These are phyloP conservation scores for Gouania willdenowi DNA, from an alignment of 2,797 vertebrate species.

Conservation along the genomic window DNA sequence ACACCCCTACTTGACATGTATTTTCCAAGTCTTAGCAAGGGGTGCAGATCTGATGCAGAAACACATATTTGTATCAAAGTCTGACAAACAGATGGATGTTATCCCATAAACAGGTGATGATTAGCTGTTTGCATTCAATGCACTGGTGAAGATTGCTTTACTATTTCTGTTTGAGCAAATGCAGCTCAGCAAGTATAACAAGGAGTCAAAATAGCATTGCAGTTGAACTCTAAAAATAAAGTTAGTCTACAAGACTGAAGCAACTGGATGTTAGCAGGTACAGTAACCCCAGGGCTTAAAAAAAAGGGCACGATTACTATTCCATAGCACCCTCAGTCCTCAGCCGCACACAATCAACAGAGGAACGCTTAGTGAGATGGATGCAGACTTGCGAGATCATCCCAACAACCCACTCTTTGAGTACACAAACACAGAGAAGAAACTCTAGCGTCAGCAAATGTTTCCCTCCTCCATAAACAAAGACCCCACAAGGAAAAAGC, in stretches of 20 bases:
- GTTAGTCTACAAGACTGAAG: slow-evolving; percentile 28
- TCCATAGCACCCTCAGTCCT: slow-evolving; percentile 28
- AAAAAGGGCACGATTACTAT: slow-evolving; percentile 54
- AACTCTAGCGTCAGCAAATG: slow-evolving; percentile 52
- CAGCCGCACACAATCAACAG: slow-evolving; percentile 35
- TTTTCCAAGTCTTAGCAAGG: too few species aligned
- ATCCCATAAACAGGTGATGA: slow-evolving; percentile 33
- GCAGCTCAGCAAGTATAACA: too few species aligned
- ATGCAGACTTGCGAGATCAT: slow-evolving; percentile 50
- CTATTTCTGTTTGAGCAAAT: too few species aligned
- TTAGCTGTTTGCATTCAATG: slow-evolving; percentile 25
- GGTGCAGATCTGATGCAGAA: too few species aligned
- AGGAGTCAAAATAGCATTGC: too few species aligned
- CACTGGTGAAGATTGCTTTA: too few species aligned
- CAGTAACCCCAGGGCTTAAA: slow-evolving; percentile 54
- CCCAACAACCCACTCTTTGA: slow-evolving; percentile 49
- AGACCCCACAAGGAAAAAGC: slow-evolving; percentile 37
- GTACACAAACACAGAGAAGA: slow-evolving; percentile 30
- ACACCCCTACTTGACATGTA: too few species aligned
- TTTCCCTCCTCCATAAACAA: slow-evolving; percentile 32
- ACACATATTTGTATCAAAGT: slow-evolving; percentile 15
- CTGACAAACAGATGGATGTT: slow-evolving; percentile 36
- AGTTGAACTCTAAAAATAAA: too few species aligned
- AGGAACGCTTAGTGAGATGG: slow-evolving; percentile 50
- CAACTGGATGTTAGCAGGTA: slow-evolving; percentile 38